Conservation (phyloP, 2,888 invertebrate genomes). For the Agrochola lychnidis region DNA sequence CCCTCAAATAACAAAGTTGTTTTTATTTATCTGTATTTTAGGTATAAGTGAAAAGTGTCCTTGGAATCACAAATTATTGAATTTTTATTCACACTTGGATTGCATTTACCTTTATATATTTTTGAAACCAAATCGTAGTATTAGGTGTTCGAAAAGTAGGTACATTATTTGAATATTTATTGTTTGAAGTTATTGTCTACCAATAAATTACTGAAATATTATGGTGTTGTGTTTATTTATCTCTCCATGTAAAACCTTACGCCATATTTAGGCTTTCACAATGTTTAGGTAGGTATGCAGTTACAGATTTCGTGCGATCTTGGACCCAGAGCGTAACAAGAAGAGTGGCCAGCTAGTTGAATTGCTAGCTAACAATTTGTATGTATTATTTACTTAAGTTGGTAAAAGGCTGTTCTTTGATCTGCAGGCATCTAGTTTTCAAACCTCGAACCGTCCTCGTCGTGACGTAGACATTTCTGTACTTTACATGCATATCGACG, state of each 20-base stretch:
- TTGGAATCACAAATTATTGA: conserved; percentile 52
- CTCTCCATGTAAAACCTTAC: neutral
- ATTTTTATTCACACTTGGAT: conserved; percentile 61
- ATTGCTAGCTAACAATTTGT: neutral
- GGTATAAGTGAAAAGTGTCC: conserved; percentile 58
- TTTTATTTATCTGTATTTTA: conserved; percentile 49
- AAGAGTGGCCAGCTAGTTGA: neutral
- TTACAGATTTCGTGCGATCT: neutral
- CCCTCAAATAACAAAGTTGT: conserved; percentile 34
- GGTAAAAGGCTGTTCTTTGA: neutral
- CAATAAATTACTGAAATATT: conserved; percentile 51
- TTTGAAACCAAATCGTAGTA: conserved; percentile 44
- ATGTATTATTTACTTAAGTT: neutral
- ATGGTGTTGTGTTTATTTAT: neutral
- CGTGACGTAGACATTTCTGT: neutral
- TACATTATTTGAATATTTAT: conserved; percentile 55
- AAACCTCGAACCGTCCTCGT: neutral
- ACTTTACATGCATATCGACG: too few relatives aligned
- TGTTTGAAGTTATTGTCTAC: conserved; percentile 44
- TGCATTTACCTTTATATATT: conserved; percentile 57
- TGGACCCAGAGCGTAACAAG: neutral
- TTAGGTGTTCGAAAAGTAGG: conserved; percentile 22
- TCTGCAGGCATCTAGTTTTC: neutral
- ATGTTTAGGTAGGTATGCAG: neutral
- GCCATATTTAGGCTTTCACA: too few relatives aligned